A percentile compares a stretch with the other conserved stretches of the same genome.
Evolutionary conservation across 1,140 invertebrate genomes (phyloP).

Genomic region (Epicauta chinensis): DNA sequence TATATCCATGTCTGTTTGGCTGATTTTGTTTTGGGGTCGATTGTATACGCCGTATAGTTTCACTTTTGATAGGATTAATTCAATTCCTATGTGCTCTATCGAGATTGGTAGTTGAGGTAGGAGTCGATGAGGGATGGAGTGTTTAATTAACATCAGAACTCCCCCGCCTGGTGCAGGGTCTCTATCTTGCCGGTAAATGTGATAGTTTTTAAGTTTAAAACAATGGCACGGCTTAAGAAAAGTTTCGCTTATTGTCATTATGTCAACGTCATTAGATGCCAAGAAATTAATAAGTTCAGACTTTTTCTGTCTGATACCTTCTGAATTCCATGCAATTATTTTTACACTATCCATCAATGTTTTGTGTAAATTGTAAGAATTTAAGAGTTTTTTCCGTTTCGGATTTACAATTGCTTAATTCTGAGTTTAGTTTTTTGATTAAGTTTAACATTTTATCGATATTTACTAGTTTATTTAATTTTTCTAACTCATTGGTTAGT

Average conservation of each 20-base stretch:
- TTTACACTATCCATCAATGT: background rate
- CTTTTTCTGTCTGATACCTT: too few species aligned
- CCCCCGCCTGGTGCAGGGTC: background rate
- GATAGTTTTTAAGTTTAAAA: background rate
- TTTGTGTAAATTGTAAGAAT: background rate
- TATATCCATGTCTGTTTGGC: background rate
- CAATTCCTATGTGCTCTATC: background rate
- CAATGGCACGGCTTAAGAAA: background rate
- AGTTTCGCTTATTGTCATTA: conserved; percentile 1
- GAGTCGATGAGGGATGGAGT: background rate
- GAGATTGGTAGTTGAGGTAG: background rate
- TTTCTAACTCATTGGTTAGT: background rate
- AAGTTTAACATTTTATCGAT: background rate
- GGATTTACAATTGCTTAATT: background rate
- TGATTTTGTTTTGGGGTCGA: background rate
- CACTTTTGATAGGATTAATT: background rate
- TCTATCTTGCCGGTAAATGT: background rate
- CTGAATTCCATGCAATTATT: background rate
- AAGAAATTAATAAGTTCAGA: background rate
- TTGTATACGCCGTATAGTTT: background rate
- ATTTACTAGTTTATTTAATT: background rate
- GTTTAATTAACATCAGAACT: background rate
- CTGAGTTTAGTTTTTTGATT: background rate
- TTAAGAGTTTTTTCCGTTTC: too few species aligned
- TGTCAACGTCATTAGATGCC: background rate